Evolutionary conservation across 2,888 invertebrate genomes (phyloP).

Genomic region (Polyommatus iphigenia): DNA sequence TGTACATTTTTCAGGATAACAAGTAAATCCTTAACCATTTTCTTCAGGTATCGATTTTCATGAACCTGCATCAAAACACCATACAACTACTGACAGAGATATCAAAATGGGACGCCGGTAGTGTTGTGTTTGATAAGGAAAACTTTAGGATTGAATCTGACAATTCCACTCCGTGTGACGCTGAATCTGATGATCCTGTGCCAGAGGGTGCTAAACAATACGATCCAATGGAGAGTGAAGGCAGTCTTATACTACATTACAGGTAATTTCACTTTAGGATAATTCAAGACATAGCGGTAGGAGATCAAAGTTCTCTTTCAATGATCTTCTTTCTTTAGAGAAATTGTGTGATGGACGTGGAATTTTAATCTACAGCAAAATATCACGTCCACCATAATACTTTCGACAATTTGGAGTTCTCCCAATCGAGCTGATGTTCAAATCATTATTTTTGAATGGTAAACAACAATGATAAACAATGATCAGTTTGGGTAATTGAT

Average conservation of each 20-base stretch:
- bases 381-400: no score
- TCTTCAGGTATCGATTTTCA: constrained; percentile 75
- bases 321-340: no score
- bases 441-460: no score
- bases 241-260: constrained; percentile 71
- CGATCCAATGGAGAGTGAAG: constrained; percentile 75
- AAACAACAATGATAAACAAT: no score
- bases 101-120: constrained; percentile 78
- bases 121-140: constrained; percentile 79
- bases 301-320: no score
- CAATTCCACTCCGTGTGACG: constrained; percentile 64
- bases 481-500: no score
- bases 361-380: no score
- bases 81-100: constrained; percentile 79
- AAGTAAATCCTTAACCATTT: neutral
- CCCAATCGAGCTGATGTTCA: no score
- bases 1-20: no score
- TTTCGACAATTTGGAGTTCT: no score
- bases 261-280: constrained; percentile 51
- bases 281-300: neutral
- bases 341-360: no score
- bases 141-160: constrained; percentile 77
- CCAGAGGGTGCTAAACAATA: constrained; percentile 62
- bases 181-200: constrained; percentile 75
- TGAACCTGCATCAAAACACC: constrained; percentile 80